Evolutionary conservation across 2,888 invertebrate genomes (phyloP).

Genomic region (Pyrrhia umbra): DNA sequence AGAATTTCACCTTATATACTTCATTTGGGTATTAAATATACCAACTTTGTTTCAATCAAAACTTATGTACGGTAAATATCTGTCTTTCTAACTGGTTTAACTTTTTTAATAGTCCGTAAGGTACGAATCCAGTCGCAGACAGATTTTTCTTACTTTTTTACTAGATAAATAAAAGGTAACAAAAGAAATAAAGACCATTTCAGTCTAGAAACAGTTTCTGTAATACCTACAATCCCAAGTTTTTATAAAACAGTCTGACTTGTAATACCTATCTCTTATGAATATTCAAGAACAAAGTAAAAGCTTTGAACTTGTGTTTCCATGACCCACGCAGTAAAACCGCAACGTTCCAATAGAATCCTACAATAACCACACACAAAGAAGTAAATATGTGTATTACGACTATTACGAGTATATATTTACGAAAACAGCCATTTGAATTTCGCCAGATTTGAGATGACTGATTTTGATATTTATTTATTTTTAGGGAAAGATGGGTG

Average conservation of each 20-base stretch:
- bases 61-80: background rate
- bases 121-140: background rate
- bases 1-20: background rate
- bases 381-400: too few species aligned
- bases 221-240: too few species aligned
- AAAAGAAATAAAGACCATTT: background rate
- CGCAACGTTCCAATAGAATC: background rate
- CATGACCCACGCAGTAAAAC: background rate
- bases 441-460: too few species aligned
- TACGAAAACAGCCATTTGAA: too few species aligned
- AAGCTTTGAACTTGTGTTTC: background rate
- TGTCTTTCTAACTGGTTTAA: background rate
- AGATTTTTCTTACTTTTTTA: background rate
- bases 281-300: background rate
- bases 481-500: too few species aligned
- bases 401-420: too few species aligned
- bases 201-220: too few species aligned
- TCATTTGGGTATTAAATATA: background rate
- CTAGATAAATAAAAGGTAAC: background rate
- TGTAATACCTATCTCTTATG: background rate
- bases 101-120: background rate
- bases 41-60: background rate
- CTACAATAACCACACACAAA: background rate
- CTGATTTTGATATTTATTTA: too few species aligned
- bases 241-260: background rate